These are phyloP conservation scores for Arizona elegans DNA, from an alignment of 2,113 vertebrate genomes.

Conservation along the genomic window DNA sequence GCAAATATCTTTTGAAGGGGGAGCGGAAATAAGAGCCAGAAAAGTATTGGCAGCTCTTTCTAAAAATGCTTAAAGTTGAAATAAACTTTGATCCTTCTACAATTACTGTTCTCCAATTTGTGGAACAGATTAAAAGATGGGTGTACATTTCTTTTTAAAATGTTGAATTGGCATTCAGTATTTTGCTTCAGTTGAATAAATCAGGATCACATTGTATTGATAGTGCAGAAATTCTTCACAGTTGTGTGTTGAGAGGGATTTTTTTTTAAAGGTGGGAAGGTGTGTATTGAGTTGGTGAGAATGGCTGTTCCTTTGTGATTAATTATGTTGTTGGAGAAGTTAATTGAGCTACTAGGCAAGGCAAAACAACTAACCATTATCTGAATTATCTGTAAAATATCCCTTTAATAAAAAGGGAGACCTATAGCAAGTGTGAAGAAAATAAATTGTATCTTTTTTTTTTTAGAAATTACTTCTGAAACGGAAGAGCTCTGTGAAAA, in stretches of 20 bases:
- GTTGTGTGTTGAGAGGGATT: background rate
- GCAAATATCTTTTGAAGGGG: background rate
- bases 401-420: background rate
- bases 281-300: background rate
- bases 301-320: background rate
- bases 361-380: background rate
- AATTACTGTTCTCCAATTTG: background rate
- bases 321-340: background rate
- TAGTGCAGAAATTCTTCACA: background rate
- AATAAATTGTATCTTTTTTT: background rate
- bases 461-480: conserved; percentile 90
- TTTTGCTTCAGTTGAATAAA: background rate
- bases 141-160: background rate
- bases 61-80: background rate
- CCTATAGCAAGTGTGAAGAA: background rate
- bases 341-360: too few species aligned
- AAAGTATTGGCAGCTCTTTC: background rate
- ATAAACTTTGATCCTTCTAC: background rate
- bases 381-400: background rate
- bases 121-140: background rate
- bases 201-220: background rate
- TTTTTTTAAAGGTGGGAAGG: background rate
- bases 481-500: conserved; percentile 90
- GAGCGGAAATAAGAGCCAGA: background rate
- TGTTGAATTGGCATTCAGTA: background rate